Evolutionary conservation across 2,888 invertebrate species (phyloP).

Genomic region (Agrenia bidenticulata): DNA sequence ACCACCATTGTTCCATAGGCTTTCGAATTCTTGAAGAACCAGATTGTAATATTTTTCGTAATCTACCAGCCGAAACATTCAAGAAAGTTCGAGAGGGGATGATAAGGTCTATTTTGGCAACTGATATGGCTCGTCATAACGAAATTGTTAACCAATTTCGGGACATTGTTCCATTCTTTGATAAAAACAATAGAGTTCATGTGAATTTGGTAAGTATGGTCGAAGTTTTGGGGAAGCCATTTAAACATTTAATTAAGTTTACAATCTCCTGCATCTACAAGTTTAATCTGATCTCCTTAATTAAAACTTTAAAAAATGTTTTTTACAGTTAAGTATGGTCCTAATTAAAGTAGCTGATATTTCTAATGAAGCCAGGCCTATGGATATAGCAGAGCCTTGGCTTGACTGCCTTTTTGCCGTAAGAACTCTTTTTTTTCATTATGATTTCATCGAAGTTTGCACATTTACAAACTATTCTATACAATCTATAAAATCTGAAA

Average conservation of each 20-base stretch:
- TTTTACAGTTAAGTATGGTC: constrained; percentile 69
- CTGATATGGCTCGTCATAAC: constrained; percentile 78
- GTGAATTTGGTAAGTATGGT: constrained; percentile 71
- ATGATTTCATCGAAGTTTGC: background rate
- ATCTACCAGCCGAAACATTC: constrained; percentile 59
- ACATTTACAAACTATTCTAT: too few species aligned
- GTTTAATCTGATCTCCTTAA: too few species aligned
- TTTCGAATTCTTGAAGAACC: constrained; percentile 76
- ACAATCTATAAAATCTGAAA: background rate
- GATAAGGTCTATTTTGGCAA: constrained; percentile 73
- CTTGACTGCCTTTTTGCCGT: constrained; percentile 70
- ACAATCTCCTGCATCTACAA: background rate
- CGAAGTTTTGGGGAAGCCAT: too few species aligned
- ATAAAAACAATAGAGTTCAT: constrained; percentile 69
- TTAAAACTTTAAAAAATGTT: too few species aligned
- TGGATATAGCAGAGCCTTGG: constrained; percentile 83
- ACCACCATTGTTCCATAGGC: constrained; percentile 82
- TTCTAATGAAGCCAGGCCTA: constrained; percentile 77
- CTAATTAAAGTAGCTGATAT: constrained; percentile 82
- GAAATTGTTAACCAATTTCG: constrained; percentile 73
- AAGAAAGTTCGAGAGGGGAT: constrained; percentile 62
- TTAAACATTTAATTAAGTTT: too few species aligned
- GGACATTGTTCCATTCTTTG: constrained; percentile 67
- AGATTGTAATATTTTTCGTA: constrained; percentile 76
- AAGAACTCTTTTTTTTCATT: constrained; percentile 36